Base-by-base conservation (phyloP, 2,113 vertebrate genomes). In the Brienomyrus brachyistius region DNA sequence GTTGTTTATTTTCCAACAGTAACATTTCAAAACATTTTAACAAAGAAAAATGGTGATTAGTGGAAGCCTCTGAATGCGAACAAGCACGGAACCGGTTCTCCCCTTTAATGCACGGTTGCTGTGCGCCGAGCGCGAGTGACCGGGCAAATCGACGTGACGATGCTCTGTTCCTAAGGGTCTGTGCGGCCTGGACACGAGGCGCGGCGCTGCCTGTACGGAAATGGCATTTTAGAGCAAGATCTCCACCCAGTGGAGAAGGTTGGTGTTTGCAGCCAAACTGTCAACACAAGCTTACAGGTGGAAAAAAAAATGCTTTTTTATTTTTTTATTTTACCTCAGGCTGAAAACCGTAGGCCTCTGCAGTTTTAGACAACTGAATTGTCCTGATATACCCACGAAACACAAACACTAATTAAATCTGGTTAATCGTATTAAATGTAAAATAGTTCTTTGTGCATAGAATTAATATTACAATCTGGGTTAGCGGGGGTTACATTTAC, bases 171-270 rank as follows among this genome's bases (percentile, higher is more conserved):
- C 70, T 19, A 17, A 2, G 70, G 70, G 31, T 77, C 31, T 77
- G 5, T 15, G 35, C 40, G 19, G 80, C 17, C 80, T n/a, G 43
- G 17, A 23, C n/a, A 35, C 66, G 13, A 27, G 77, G 66, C 9
- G n/a, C 23, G 0, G 15, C 27, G 13, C 27, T 5, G 6, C 27
- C 62, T 82, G 8, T 17, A 27, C 50, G n/a, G 50, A 86, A 31
- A 56, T 4, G 51, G 10, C 27, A 83, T 47, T 15, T 52, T 47
- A 27, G 88, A 82, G 31, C 74, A 40, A 82, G 66, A 89, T 74
- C 88, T 43, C 88, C 74, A 83, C 88, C 50, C 51, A 56, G 88
- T 89, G 88, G 74, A 82, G 35, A 43, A 43, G n/a, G 51, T 40
- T 8, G 80, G 80, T 83, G 43, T 83, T 47, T 45, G 70, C 31